Conservation (phyloP, 2,888 invertebrate species). For the Linnaemya vulpina region DNA sequence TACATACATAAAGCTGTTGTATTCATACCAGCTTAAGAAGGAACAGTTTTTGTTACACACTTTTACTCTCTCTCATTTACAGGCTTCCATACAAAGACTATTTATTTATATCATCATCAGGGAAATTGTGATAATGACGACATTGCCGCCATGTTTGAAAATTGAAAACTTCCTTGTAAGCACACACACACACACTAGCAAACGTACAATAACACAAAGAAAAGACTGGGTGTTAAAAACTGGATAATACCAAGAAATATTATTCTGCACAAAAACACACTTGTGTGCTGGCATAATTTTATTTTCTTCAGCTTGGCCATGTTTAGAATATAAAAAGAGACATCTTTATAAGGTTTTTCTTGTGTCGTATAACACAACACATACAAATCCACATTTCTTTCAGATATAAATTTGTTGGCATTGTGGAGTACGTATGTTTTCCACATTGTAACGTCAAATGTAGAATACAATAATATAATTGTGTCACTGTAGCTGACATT, state of each 20-base stretch:
- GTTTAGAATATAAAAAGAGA: constrained; percentile 33
- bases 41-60: constrained; percentile 19
- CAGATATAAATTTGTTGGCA: neutral
- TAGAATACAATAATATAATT: constrained; percentile 58
- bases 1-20: neutral
- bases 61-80: constrained; percentile 1
- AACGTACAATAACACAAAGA: neutral
- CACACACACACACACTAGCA: neutral
- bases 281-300: neutral
- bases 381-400: neutral
- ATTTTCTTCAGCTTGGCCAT: constrained; percentile 25
- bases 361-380: constrained; percentile 6
- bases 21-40: neutral
- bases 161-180: constrained; percentile 59
- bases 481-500: constrained; percentile 67
- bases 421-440: neutral
- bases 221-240: constrained; percentile 35
- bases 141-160: constrained; percentile 63
- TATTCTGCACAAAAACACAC: constrained; percentile 10
- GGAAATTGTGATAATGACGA: constrained; percentile 49
- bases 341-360: constrained; percentile 16
- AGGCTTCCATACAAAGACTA: neutral
- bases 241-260: constrained; percentile 19
- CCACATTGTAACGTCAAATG: constrained; percentile 60
- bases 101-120: constrained; percentile 3